Evolutionary conservation across 2,888 invertebrate species (phyloP).

Genomic region (Halocaridina rubra): DNA sequence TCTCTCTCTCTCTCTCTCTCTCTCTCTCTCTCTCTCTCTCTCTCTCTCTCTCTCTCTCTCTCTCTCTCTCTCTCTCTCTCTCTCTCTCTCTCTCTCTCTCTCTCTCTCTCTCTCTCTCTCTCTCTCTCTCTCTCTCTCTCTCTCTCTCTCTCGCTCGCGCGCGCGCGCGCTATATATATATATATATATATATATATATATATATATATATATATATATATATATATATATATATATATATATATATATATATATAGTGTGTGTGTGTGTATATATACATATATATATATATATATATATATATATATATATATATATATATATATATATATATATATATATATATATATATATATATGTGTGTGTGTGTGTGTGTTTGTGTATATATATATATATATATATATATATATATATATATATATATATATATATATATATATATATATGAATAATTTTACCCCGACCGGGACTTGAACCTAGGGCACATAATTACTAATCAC

Average conservation of each 20-base stretch:
- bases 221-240: not conserved
- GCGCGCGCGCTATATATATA: too few relatives aligned
- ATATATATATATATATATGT: not conserved
- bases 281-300: not conserved
- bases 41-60: not conserved
- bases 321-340: not conserved
- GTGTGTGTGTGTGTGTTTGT: too few relatives aligned
- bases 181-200: not conserved
- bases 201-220: not conserved
- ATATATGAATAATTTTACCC: too few relatives aligned
- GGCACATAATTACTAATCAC: too few relatives aligned
- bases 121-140: not conserved
- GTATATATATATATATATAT: too few relatives aligned
- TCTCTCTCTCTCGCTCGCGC: too few relatives aligned
- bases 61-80: constrained; percentile 13
- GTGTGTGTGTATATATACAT: not conserved
- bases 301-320: not conserved
- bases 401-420: not conserved
- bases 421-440: not conserved
- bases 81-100: constrained; percentile 16
- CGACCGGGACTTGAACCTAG: too few relatives aligned
- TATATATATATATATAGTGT: too few relatives aligned
- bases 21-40: too few relatives aligned
- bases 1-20: not conserved
- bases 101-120: not conserved